Evolutionary conservation across 2,888 invertebrate species (phyloP), one percentile per base, ranked within the genome.

Genomic region (Alviniconcha strummeri): DNA sequence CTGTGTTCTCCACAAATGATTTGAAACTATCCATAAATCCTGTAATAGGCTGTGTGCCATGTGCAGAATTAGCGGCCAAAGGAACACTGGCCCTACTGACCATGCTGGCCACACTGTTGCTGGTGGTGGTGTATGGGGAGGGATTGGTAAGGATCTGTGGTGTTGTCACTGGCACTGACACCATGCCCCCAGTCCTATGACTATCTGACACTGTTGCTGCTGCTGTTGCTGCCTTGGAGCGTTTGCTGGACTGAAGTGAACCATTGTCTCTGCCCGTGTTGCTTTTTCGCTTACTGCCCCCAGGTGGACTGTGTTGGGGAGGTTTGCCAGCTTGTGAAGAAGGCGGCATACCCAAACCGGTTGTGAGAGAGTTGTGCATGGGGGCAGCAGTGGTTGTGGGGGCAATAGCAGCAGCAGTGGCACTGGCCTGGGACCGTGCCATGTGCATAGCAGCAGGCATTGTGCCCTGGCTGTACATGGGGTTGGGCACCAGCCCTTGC

Each of bases 381-480:
- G 89, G 80, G 86, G 84, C 88, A 88, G 85, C 85, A 89, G 93
- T 89, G 91, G 76, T 89, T 90, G 56, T 87, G 86, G 80, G 60
- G 60, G 83, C 52, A 69, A 84, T 79, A 90, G 91, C 93, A 92
- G 77, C 81, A 36, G 80, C 54, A 4, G 72, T 36, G 77, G 75
- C 60, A 8, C 54, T 76, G 13, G 56, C 75, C 9, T 74, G 76
- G 54, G 86, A 77, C 17, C 80, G 78, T 19, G 82, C 85, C 69
- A 81, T 85, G 72, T 84, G 86, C 54, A 80, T 84, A 36, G 83
- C 69, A 52, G 81, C 55, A 69, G 84, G 71, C 56, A 86, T 82
- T 17, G 87, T 80, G 56, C 85, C 84, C 57, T 88, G 87, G 95
- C 95, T 96, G 88, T 94, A 93, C 83, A 93, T 91, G n/a, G 94